Percentiles rank a stretch among this genome's conserved stretches.
These are phyloP conservation scores for Podarcis cretensis DNA, from an alignment of 2,113 vertebrate species.

Conservation along the genomic window DNA sequence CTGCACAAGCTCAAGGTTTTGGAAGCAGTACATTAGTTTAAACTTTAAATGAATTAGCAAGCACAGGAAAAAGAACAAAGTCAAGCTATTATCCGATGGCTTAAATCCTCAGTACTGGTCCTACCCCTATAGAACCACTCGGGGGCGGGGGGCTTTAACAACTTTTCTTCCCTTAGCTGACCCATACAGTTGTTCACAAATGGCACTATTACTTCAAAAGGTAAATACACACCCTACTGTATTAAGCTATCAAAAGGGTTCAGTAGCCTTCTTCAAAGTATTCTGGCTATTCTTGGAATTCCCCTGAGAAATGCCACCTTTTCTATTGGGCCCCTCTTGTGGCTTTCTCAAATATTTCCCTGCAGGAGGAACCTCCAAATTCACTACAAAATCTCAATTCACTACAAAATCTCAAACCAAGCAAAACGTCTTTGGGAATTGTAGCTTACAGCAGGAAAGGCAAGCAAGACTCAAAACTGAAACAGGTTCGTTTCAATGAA, in stretches of 20 bases:
- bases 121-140: too few species aligned
- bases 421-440: not conserved
- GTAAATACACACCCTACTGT: not conserved
- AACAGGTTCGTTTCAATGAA: conserved; percentile 29
- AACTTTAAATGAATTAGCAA: not conserved
- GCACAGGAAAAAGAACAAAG: conserved; percentile 9
- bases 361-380: not conserved
- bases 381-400: not conserved
- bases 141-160: not conserved
- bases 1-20: not conserved
- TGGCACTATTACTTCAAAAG: not conserved
- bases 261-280: not conserved
- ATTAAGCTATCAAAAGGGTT: not conserved
- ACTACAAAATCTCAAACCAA: not conserved
- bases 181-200: not conserved
- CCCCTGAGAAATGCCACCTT: not conserved
- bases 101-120: too few species aligned
- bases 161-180: not conserved
- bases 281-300: not conserved
- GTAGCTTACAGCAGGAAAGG: not conserved
- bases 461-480: conserved; percentile 12
- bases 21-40: not conserved
- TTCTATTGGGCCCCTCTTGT: not conserved
- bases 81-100: too few species aligned
- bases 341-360: too few species aligned